phyloP scores from a whole-genome alignment of 2,888 invertebrate genomes.

The Drosophila anomalipes region DNA sequence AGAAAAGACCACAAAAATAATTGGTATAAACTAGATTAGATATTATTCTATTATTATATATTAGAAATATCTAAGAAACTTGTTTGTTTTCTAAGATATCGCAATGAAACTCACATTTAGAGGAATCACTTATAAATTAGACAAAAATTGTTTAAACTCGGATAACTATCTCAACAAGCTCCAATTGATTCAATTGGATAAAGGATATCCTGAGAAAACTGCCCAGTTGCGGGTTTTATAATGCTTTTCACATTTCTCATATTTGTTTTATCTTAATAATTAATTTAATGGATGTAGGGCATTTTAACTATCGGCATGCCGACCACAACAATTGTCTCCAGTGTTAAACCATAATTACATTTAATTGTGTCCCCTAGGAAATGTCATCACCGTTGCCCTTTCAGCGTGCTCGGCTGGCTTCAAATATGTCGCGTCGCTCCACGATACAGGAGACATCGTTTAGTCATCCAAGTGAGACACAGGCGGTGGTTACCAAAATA shows the following conservation, averaged over 20 bases:
- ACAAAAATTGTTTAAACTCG: rapidly evolving
- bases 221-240: not conserved
- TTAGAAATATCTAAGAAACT: not conserved
- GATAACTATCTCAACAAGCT: not conserved
- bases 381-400: slow-evolving; percentile 84
- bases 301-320: not conserved
- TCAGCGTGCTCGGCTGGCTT: slow-evolving; percentile 74
- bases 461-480: slow-evolving; percentile 88
- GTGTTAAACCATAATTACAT: not conserved
- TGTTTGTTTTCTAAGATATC: not conserved
- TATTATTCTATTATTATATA: too few relatives aligned
- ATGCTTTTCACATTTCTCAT: not conserved
- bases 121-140: not conserved
- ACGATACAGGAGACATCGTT: slow-evolving; percentile 88
- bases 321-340: not conserved
- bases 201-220: not conserved
- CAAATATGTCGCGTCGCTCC: slow-evolving; percentile 83
- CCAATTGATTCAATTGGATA: too few relatives aligned
- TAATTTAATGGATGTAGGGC: not conserved
- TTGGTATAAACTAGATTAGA: not conserved
- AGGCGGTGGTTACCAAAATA: slow-evolving; percentile 92
- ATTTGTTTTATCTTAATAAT: not conserved
- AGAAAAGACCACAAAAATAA: not conserved
- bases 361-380: slow-evolving; percentile 73
- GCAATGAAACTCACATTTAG: not conserved